A percentile compares a stretch with the other conserved stretches of the same genome.
Conservation (phyloP, 2,888 invertebrate species). For the Ypsolopha sequella region DNA sequence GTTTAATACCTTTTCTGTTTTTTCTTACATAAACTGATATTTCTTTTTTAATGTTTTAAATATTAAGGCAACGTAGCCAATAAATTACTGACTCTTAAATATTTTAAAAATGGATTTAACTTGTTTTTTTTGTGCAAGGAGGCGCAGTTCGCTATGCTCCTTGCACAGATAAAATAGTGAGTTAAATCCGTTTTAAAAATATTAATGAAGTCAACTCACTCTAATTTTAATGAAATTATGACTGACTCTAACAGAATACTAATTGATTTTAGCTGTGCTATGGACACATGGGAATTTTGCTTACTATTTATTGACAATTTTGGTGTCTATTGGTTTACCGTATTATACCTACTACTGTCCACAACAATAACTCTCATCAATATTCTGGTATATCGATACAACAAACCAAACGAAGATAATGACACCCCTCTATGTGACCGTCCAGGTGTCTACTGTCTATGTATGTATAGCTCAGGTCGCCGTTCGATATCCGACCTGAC, state of each 20-base stretch:
- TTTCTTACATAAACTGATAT: background rate
- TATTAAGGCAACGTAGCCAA: background rate
- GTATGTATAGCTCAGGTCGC: slow-evolving; percentile 44
- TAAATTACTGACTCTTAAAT: background rate
- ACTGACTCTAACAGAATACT: background rate
- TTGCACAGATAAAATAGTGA: too few relatives aligned
- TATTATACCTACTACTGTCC: background rate
- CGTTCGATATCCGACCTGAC: slow-evolving; percentile 2
- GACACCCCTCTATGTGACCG: slow-evolving; percentile 49
- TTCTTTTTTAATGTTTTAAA: too few relatives aligned
- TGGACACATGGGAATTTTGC: too few relatives aligned
- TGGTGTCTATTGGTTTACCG: background rate
- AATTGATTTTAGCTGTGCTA: too few relatives aligned
- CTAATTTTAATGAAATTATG: too few relatives aligned
- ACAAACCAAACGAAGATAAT: background rate
- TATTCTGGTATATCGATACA: background rate
- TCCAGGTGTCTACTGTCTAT: slow-evolving; percentile 70
- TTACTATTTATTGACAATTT: too few relatives aligned
- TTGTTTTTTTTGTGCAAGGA: too few relatives aligned
- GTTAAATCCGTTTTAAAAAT: too few relatives aligned
- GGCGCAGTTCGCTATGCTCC: too few relatives aligned
- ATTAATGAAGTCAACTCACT: too few relatives aligned
- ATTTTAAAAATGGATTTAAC: too few relatives aligned
- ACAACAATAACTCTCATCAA: background rate
- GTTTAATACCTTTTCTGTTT: background rate